Conservation (phyloP, 2,797 vertebrate genomes). For the Pantherophis alleghaniensis region DNA sequence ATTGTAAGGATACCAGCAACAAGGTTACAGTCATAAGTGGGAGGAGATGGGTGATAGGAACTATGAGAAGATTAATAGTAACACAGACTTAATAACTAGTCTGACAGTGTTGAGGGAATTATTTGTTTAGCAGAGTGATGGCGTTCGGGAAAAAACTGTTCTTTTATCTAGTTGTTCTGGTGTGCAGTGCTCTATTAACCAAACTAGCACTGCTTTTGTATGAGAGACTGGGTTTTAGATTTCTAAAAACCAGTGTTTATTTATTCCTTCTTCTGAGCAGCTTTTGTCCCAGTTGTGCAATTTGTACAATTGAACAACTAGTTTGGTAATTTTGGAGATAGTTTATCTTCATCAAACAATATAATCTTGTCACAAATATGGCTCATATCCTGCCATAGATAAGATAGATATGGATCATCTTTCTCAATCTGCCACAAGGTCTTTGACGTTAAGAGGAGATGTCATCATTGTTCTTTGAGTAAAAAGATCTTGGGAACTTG, state of each 20-base stretch:
- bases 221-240: background rate
- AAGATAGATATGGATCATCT: background rate
- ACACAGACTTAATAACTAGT: too few relatives aligned
- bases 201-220: background rate
- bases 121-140: too few relatives aligned
- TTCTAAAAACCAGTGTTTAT: background rate
- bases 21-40: too few relatives aligned
- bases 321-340: background rate
- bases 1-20: too few relatives aligned
- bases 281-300: background rate
- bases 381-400: background rate
- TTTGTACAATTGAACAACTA: background rate
- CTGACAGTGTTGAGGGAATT: too few relatives aligned
- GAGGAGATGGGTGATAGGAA: too few relatives aligned
- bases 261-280: background rate
- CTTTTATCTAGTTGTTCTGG: too few relatives aligned
- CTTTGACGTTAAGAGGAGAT: background rate
- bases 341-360: background rate
- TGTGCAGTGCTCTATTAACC: background rate
- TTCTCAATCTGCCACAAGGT: background rate
- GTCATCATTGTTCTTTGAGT: background rate
- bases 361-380: background rate
- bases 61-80: too few relatives aligned
- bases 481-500: background rate
- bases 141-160: too few relatives aligned